Base-by-base conservation (phyloP, 1,140 invertebrate species). In the Drosophila orosa region DNA sequence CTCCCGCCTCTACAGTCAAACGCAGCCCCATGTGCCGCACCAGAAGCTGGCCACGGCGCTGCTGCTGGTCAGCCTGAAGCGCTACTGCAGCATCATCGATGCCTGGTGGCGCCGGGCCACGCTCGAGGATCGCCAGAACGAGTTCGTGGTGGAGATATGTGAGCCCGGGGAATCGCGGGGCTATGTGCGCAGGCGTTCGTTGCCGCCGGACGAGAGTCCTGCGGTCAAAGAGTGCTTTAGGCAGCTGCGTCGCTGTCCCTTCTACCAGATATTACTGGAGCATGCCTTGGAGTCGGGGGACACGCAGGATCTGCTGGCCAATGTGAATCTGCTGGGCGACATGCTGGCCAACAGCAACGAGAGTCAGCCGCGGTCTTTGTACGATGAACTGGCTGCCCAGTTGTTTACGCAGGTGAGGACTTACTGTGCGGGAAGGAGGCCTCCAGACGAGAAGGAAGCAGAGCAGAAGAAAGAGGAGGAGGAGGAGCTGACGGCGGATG, bases 71-170 rank as follows among this genome's bases (percentile, higher is more conserved):
- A 80, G 66, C 7, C 67, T 60, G 31, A 66, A 47, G 29, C 75
- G 76, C n/a, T 92, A 84, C 65, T 83, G 86, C 31, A 44, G 39
- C 40, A 91, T 92, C 17, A 76, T 90, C 10, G 90, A 92, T 25
- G 74, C 65, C 12, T 92, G 90, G 90, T 92, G 90, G 90, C 80
- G 59, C 0, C 66, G 77, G 8, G 90, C 79, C 7, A 39, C 67
- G 1, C 69, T 92, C 2, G 59, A 87, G 44, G 91, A 92, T 66
- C 78, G 63, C 40, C 74, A 69, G 1, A 44, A 60, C 17, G 91
- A 92, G 68, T 92, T 80, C 40, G 65, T 92, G 12, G 80, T 91
- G 27, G 78, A 92, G 54, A 48, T 58, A 19, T 19, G 35, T 15
- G 29, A 9, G 48, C 29, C 54, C 1, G 42, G 13, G 9, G 42